Percentiles rank a stretch among this genome's conserved stretches.
phyloP scores from a whole-genome alignment of 2,888 invertebrate genomes.

The Pyralis farinalis region DNA sequence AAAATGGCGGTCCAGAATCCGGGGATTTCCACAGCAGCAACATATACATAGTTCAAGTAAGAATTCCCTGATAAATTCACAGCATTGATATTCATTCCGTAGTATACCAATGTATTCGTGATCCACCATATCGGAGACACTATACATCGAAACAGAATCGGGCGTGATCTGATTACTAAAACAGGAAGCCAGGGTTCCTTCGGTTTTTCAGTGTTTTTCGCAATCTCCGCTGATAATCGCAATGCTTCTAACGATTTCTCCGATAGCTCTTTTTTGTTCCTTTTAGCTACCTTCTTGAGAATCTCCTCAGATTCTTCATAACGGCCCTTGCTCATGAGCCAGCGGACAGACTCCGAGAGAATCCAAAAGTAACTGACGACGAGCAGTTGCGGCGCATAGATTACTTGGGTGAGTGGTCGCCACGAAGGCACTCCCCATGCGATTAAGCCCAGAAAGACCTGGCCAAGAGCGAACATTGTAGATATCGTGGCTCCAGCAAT shows the following conservation, averaged over 20 bases:
- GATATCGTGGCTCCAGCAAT: slow-evolving; percentile 87
- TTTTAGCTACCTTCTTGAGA: slow-evolving; percentile 82
- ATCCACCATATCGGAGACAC: slow-evolving; percentile 84
- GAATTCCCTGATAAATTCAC: slow-evolving; percentile 84
- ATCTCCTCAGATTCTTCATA: slow-evolving; percentile 83
- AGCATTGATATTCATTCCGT: slow-evolving; percentile 85
- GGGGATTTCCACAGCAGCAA: slow-evolving; percentile 85
- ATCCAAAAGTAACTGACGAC: slow-evolving; percentile 86
- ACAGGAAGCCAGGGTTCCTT: slow-evolving; percentile 56
- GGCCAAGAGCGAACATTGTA: slow-evolving; percentile 87
- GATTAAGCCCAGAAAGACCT: slow-evolving; percentile 85
- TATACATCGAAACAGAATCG: slow-evolving; percentile 48
- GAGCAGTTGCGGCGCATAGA: slow-evolving; percentile 87
- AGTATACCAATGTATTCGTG: slow-evolving; percentile 86
- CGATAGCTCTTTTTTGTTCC: slow-evolving; percentile 81
- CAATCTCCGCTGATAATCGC: slow-evolving; percentile 51
- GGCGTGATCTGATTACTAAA: slow-evolving; percentile 47
- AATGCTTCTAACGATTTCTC: slow-evolving; percentile 73
- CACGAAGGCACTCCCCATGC: slow-evolving; percentile 87
- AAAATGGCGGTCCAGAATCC: slow-evolving; percentile 84
- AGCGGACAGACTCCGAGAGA: slow-evolving; percentile 88
- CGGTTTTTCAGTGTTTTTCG: slow-evolving; percentile 41
- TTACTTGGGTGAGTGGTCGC: slow-evolving; percentile 84
- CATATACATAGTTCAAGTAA: slow-evolving; percentile 85
- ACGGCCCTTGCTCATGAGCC: slow-evolving; percentile 87